Base-by-base conservation (phyloP, 2,888 invertebrate species). In the Lottia scabra region DNA sequence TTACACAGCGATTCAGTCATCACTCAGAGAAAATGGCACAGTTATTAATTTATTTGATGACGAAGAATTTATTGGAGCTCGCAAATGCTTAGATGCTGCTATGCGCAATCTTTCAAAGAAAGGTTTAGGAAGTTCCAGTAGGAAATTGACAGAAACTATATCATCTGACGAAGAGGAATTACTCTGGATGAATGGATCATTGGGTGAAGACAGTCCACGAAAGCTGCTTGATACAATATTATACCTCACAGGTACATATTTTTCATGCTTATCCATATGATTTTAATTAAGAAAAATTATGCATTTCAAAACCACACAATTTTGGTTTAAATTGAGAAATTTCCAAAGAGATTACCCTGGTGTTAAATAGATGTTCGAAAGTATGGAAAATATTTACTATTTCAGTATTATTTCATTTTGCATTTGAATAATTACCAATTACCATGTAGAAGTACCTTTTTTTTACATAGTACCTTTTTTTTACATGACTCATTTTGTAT, bases 191-290 rank as follows among this genome's bases (percentile, higher is more conserved):
- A 63, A 63, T 30, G 63, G 26, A 15, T 26, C 63, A 30, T 30
- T 63, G 26, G 63, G 23, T 19, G 63, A 63, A 15, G 63, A 63
- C 63, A n/a, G 63, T 2, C 63, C 63, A 63, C 16, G 23, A 19
- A 63, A 19, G 63, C 63, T 63, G 27, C 30, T 63, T 10, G 63
- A 63, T 63, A 63, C 63, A 63, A 30, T 63, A 30, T 63, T 63
- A 23, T 63, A 63, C 19, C 30, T 63, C 26, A 63, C 63, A 10
- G 63, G 63, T 63, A n/a, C n/a, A n/a, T n/a, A n/a, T n/a, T n/a
- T n/a, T n/a, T n/a, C n/a, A n/a, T n/a, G n/a, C n/a, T n/a, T n/a
- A n/a, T n/a, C n/a, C n/a, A n/a, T n/a, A n/a, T n/a, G n/a, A n/a
- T n/a, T n/a, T n/a, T n/a, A n/a, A n/a, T n/a, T n/a, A 30, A 63